Evolutionary conservation across 2,797 vertebrate species (phyloP), one percentile per base, ranked within the genome.

Genomic region (Carcharodon carcharias): DNA sequence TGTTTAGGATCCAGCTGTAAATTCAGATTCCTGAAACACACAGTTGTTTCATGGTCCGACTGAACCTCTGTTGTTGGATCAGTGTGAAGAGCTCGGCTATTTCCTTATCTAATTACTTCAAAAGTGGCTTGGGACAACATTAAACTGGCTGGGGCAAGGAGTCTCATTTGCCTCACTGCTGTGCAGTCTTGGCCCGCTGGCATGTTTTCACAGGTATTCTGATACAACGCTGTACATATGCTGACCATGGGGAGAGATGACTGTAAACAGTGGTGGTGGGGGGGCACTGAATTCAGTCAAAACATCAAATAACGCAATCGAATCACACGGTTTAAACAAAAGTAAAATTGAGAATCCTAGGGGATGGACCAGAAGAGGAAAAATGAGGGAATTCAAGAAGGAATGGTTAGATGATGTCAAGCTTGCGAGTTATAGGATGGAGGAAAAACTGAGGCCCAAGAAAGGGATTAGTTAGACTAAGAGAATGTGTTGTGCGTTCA

Each of bases 1-100:
- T 92, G 89, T 92, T 92, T 63, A 23, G 16, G 61, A n/a, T 93
- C 21, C 91, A 40, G 91, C 91, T 93, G 91, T 23, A 65, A 40
- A 23, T 65, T 35, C 16, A 93, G 91, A 65, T 82, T 14, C 40
- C 3, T 21, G 40, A 45, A 45, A 82, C 40, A 82, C 45, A 0
- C 82, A 85, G 82, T 21, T 50, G 82, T 23, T 50, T 85, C 82
- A 50, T 85, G 82, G 82, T 40, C 82, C 1, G 1, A 50, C 9
- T 93, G n/a, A 93, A 65, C 21, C n/a, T 40, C 91, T 93, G 61
- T 67, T 65, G 63, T 67, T 67, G 23, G 61, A 65, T 65, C 35
- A 65, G 61, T 65, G n/a, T 93, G 91, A 93, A 23, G n/a, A 63
- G 91, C 12, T 93, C 35, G 40, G 14, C 63, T 63, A 65, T 26